Conservation (phyloP, 2,113 vertebrate genomes). For the Dolichallabes microphthalmus region DNA sequence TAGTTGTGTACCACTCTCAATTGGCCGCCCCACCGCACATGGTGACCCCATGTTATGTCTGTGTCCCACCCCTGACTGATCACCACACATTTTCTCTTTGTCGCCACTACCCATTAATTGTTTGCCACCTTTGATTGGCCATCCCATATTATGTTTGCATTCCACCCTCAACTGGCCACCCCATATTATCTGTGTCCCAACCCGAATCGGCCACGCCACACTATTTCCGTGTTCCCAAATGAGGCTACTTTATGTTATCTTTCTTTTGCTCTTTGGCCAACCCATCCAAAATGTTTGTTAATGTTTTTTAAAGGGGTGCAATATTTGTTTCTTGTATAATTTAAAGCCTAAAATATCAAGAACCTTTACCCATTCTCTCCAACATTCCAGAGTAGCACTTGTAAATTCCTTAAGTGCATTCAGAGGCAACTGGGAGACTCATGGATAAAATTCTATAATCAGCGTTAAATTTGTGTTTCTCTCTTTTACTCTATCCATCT, state of each 20-base stretch:
- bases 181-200: background rate
- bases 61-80: background rate
- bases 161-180: background rate
- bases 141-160: background rate
- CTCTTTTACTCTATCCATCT: constrained; percentile 19
- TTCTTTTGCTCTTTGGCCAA: too few species aligned
- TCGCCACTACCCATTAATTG: background rate
- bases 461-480: constrained; percentile 36
- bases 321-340: background rate
- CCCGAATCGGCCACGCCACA: background rate
- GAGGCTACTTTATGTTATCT: too few species aligned
- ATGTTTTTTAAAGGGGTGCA: background rate
- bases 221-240: background rate
- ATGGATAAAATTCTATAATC: constrained; percentile 36
- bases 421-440: background rate
- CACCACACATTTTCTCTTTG: background rate
- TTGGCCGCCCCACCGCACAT: background rate
- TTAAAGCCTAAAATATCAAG: background rate
- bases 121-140: background rate
- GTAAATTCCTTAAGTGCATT: constrained; percentile 1
- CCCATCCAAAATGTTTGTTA: too few species aligned
- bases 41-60: background rate
- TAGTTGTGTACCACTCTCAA: too few species aligned
- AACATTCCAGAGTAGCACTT: background rate
- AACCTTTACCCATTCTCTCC: background rate